Base-by-base conservation (phyloP, 2,888 invertebrate genomes). In the Campoletis raptor region DNA sequence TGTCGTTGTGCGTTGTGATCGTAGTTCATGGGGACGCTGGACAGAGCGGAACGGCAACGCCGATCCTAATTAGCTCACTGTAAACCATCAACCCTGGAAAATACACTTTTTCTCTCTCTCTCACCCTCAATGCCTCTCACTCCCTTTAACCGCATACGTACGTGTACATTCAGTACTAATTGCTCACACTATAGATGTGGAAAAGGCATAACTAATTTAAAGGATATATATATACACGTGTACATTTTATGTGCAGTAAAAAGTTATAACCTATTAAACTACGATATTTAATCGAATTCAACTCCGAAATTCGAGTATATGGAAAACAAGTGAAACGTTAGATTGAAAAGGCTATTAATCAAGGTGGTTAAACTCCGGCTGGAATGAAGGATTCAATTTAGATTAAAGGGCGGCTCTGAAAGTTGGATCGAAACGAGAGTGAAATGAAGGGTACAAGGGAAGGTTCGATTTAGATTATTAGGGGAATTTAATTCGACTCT, bases 51-150 rank as follows among this genome's bases (percentile, higher is more conserved):
- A 85, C 85, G 81, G 66, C 81, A 77, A 77, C 81, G 81, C 45
- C 78, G 81, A 85, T 74, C 85, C 85, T 85, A 85, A 85, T 85
- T 85, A 85, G 78, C 85, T 81, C 73, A 76, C 81, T 76, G 78
- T 74, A 64, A 42, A 78, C 61, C 72, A 79, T 72, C 85, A 74
- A 79, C 82, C 70, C 78, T 21, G 81, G 21, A 57, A 30, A 52
- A 57, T 9, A 30, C 57, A n/a, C 37, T 79, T 40, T 66, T 18
- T 54, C 52, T 30, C 40, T 54, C 52, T 30, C 40, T 57, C 57
- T 40, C 9, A 21, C 54, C n/a, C 73, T 61, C n/a, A 7, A 30
- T 61, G 15, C 3, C 48, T 77, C 48, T 45, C 36, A 10, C 21
- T 36, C 64, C 12, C 54, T 42, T 57, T 40, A 48, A 72, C 76